These are phyloP conservation scores for Peromyscus nudipes DNA, from an alignment of 2,797 vertebrate genomes.

Conservation along the genomic window DNA sequence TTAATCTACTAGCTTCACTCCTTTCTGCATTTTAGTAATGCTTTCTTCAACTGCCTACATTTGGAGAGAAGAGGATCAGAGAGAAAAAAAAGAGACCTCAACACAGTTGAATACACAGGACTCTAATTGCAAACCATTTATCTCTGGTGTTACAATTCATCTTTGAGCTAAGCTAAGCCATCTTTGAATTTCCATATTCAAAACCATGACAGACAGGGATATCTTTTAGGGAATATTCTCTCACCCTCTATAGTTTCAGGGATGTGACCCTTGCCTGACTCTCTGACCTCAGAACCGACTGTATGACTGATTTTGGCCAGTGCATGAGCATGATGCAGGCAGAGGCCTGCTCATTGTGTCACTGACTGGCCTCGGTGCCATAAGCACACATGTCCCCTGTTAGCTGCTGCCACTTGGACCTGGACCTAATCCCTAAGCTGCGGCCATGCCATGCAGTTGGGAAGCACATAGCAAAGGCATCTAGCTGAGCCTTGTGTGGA, in stretches of 20 bases:
- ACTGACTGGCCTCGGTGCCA: background rate
- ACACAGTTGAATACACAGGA: too few relatives aligned
- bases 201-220: background rate
- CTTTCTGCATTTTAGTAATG: background rate
- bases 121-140: too few relatives aligned
- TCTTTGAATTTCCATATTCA: background rate
- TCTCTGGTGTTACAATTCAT: background rate
- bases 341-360: background rate
- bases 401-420: background rate
- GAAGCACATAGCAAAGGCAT: background rate
- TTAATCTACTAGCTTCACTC: background rate
- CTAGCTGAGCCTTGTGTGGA: background rate
- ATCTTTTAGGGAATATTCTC: background rate
- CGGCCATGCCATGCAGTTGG: background rate
- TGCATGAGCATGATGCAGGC: rapidly evolving
- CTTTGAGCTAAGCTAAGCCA: background rate
- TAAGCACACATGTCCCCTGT: too few relatives aligned
- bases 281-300: background rate
- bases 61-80: background rate
- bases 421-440: background rate
- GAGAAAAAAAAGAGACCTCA: background rate
- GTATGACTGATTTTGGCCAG: background rate
- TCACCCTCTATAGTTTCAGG: rapidly evolving
- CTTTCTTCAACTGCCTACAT: background rate
- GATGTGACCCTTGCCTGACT: too few relatives aligned